Evolutionary conservation across 1,140 invertebrate genomes (phyloP).

Genomic region (Dolichoris vasculosae): DNA sequence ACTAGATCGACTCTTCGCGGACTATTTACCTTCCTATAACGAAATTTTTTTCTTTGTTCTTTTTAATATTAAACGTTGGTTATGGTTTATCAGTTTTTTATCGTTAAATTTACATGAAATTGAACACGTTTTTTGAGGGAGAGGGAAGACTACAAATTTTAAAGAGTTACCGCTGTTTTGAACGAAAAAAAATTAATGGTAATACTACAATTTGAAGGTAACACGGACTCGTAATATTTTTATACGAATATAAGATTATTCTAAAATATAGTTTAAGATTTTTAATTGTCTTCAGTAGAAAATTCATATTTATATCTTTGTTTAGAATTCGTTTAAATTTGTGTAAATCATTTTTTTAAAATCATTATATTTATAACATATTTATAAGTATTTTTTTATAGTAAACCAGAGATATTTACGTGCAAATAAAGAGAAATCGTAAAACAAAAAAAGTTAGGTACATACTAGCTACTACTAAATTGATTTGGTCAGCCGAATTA

Average conservation of each 20-base stretch:
- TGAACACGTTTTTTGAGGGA: neutral
- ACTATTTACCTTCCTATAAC: slow-evolving; percentile 19
- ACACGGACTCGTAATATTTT: no score
- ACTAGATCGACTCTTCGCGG: slow-evolving; percentile 2
- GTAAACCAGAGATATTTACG: neutral
- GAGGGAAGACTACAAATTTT: neutral
- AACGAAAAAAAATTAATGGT: neutral
- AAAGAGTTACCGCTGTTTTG: neutral
- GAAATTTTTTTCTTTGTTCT: slow-evolving; percentile 4
- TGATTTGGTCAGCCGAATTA: slow-evolving; percentile 6
- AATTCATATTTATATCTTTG: no score
- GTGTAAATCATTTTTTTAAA: no score
- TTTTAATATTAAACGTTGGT: slow-evolving; percentile 19
- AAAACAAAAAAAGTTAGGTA: neutral
- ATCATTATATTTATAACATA: no score
- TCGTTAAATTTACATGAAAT: slow-evolving; percentile 41
- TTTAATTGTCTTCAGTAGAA: no score
- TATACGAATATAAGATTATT: no score
- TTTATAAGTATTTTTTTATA: no score
- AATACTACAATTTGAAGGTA: no score
- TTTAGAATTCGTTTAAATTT: no score
- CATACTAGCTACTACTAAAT: no score
- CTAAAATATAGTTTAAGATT: no score
- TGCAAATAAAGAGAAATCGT: neutral
- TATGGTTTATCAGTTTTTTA: slow-evolving; percentile 28